Conservation (phyloP, 1,140 invertebrate species). For the Euura lappo region DNA sequence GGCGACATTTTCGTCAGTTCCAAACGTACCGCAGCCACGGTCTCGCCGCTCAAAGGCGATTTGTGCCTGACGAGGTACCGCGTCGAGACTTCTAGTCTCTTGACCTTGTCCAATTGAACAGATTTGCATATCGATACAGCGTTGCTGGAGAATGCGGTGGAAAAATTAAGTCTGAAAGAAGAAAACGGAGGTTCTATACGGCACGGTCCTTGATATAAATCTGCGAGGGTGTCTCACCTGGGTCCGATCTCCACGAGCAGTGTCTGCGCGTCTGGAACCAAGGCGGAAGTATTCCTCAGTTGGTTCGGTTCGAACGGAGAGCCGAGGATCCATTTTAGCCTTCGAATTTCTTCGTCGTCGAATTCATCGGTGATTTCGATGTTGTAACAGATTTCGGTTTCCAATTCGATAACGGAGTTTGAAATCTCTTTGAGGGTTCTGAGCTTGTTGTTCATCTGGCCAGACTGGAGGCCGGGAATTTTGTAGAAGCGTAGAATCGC, state of each 20-base stretch:
- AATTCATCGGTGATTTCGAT: slow-evolving; percentile 63
- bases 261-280: slow-evolving; percentile 49
- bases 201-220: background rate
- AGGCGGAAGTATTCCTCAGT: slow-evolving; percentile 57
- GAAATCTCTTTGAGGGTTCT: slow-evolving; percentile 33
- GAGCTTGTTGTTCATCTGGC: slow-evolving; percentile 41
- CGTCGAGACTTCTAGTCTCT: slow-evolving; percentile 80
- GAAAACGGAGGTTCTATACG: slow-evolving; percentile 25
- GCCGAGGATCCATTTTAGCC: slow-evolving; percentile 75
- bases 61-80: slow-evolving; percentile 75
- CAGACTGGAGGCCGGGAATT: slow-evolving; percentile 38
- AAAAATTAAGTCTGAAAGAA: slow-evolving; percentile 84
- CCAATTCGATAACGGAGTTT: slow-evolving; percentile 55
- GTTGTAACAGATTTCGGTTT: slow-evolving; percentile 83
- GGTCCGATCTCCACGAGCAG: slow-evolving; percentile 81
- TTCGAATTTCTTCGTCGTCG: slow-evolving; percentile 61
- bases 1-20: background rate
- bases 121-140: slow-evolving; percentile 92
- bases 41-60: slow-evolving; percentile 41
- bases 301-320: slow-evolving; percentile 67
- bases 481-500: slow-evolving; percentile 49
- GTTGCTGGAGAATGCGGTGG: slow-evolving; percentile 93
- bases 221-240: slow-evolving; percentile 58
- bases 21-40: slow-evolving; percentile 56
- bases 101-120: slow-evolving; percentile 75